Evolutionary conservation across 2,888 invertebrate genomes (phyloP), one percentile per base, ranked within the genome.

Genomic region (Acholoe squamosa): DNA sequence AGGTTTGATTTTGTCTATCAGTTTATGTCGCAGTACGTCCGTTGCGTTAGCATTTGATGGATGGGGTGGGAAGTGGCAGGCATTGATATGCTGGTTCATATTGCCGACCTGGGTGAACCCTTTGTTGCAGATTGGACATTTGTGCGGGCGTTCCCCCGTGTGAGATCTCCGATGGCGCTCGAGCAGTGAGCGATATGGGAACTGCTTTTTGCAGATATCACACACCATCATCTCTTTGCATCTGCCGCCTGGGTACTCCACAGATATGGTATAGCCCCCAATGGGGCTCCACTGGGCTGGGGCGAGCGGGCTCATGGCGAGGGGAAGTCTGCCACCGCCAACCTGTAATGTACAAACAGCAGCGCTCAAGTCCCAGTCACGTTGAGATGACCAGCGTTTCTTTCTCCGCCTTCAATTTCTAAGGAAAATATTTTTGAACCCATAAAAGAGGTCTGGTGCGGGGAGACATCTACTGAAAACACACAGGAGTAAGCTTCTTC

Each of bases 141-240:
- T 16, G 31, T 54, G 56, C 7, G 86, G 86, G 31, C 86, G 52
- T 31, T 86, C 86, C 0, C 86, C 86, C 7, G 86, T 86, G 86
- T 86, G 86, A 0, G 22, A 52, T 28, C 86, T n/a, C 16, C 86
- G 52, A 54, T 86, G 86, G 52, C 86, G 52, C 56, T 86, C 86
- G 0, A 86, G 56, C n/a, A 86, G 54, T 0, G 86, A 86, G 19
- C 86, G 52, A 31, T 54, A 86, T 12, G 28, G 1, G 28, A 86
- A 86, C n/a, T 28, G 16, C 54, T 54, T 52, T 25, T 54, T 54
- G 33, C 86, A 86, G 10, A 54, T 54, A 19, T 86, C 54, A 54
- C 86, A 86, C 0, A 54, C 19, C 52, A 43, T 33, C 80, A 33
- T 19, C 31, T 76, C 76, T 16, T 61, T 61, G 61, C 61, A 19